Base-by-base conservation (phyloP, 2,797 vertebrate species). In the Paratrypauchen microcephalus region DNA sequence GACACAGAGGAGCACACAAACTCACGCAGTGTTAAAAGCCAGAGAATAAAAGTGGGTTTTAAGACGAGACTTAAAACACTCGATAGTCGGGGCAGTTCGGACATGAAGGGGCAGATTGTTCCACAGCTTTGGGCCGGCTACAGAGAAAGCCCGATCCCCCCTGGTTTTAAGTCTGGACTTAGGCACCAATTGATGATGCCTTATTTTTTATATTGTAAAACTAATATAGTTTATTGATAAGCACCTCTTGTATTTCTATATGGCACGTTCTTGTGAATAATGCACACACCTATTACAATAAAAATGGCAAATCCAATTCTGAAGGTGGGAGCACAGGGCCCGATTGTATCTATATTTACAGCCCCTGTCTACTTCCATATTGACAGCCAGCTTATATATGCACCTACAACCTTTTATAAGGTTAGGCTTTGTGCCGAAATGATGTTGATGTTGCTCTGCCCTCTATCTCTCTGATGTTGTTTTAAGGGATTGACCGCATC, bases 331-430 rank as follows among this genome's bases (percentile, higher is more conserved):
- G 48, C 21, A 21, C 24, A 12, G 28, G 23, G 64, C 19, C 23
- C 55, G 28, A 61, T 63, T 63, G 61, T 63, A 63, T 63, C 61
- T 55, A 9, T 66, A 67, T 64, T 50, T 48, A 64, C 45, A 18
- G 41, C 23, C 41, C 41, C 41, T 64, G 62, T 64, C 45, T 6
- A 48, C 21, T 48, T 63, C 61, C 12, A 45, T 63, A 63, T 63
- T 63, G 61, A 63, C 26, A 63, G 39, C 39, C 48, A 28, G 62
- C 23, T 50, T 64, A 26, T 48, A 28, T 50, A 65, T 19, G 3
- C 12, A 26, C 63, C 63, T 65, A 65, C 45, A 28, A 19, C 26
- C 12, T 65, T 32, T 65, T 65, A 30, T 52, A 65, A 30, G 24
- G 63, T 50, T 65, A n/a, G 24, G 47, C 16, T 50, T n/a, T 52